Percentiles rank a stretch among this genome's conserved stretches.
Conservation (phyloP, 1,140 invertebrate genomes). For the Leucophenga varia region DNA sequence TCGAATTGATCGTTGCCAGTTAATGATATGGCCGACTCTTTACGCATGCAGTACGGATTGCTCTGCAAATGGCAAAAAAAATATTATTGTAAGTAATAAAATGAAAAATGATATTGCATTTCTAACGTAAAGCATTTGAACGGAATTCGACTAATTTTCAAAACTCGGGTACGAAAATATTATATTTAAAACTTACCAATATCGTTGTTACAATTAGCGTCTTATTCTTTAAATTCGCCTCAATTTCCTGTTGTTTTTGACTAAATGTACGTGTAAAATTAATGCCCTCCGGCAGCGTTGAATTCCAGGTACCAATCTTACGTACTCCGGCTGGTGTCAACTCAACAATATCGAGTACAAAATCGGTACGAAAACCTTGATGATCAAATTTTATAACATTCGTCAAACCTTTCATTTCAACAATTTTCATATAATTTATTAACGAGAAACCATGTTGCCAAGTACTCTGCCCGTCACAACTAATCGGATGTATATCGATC, state of each 20-base stretch:
- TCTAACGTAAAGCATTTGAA: neutral
- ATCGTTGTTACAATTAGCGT: conserved; percentile 90
- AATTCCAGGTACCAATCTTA: conserved; percentile 88
- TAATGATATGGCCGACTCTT: conserved; percentile 76
- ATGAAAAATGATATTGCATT: neutral
- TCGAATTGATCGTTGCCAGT: conserved; percentile 86
- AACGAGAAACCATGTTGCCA: conserved; percentile 94
- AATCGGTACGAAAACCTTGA: conserved; percentile 88
- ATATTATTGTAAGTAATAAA: no score
- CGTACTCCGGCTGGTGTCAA: conserved; percentile 76
- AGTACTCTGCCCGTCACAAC: conserved; percentile 85
- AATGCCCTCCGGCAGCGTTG: conserved; percentile 70
- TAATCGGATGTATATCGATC: conserved; percentile 83
- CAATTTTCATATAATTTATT: conserved; percentile 97
- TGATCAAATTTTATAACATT: conserved; percentile 94
- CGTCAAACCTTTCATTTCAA: conserved; percentile 88
- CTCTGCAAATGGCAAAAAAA: conserved; percentile 76
- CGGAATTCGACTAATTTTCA: neutral
- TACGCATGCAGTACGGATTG: conserved; percentile 89
- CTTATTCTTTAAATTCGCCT: conserved; percentile 87
- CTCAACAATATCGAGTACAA: conserved; percentile 87
- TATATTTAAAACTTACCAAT: conserved; percentile 67
- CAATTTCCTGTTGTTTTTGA: conserved; percentile 79
- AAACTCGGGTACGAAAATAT: no score
- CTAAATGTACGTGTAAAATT: conserved; percentile 88